Base-by-base conservation (phyloP, 2,888 invertebrate species). In the Ophion slaviceki region DNA sequence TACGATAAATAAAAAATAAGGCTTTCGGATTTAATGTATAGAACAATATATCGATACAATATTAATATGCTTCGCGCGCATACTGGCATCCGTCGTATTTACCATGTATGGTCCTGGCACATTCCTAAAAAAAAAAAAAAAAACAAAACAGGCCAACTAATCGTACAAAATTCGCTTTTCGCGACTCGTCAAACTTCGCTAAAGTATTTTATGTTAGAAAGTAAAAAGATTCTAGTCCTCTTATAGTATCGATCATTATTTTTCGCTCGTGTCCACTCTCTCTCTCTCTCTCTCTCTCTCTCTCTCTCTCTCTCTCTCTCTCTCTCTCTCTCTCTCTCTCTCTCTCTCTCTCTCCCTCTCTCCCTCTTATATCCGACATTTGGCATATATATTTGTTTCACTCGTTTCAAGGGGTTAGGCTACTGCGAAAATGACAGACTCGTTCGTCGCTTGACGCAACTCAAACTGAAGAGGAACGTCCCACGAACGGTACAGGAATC, bases 31-130 rank as follows among this genome's bases (percentile, higher is more conserved):
- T 32, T 64, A 59, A 53, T 64, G 17, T 75, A 64, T 79, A 62
- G 40, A 74, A 74, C 24, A 72, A 77, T 64, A 70, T 47, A 64
- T 75, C 32, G 45, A 75, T 75, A 85, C 64, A 68, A 71, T 79
- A 78, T 57, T 64, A 64, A 66, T 61, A 57, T 82, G 64, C 77
- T 62, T 62, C 32, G 36, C 57, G 64, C 67, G 78, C 75, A 45
- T 24, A 64, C 59, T 71, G 59, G 75, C 74, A 78, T 82, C 45
- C 79, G 68, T 59, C 36, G 68, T 64, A 32, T 72, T 74, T 85
- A 85, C 85, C 85, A 82, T 85, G 85, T 85, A 85, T 72, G 79
- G 85, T 85, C 82, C 85, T 85, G 85, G 85, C 85, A 80, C 85
- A 67, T 79, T 85, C 66, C 59, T 82, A 61, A 71, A 64, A 40